Percentiles rank a stretch among this genome's conserved stretches.
phyloP scores from a whole-genome alignment of 92 coral and sea anemone species.

The Bergia puertoricense region DNA sequence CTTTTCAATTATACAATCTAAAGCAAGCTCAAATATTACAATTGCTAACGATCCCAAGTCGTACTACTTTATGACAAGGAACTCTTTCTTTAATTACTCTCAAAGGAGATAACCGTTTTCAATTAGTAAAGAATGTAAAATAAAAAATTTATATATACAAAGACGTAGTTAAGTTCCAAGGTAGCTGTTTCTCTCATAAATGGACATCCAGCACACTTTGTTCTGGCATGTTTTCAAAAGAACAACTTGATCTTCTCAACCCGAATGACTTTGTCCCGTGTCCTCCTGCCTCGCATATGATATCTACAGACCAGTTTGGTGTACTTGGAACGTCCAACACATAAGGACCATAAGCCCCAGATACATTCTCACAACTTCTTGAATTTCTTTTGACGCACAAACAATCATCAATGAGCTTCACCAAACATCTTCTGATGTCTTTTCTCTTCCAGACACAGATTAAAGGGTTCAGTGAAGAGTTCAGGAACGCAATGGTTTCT shows the following conservation, averaged over 20 bases:
- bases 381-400: constrained; percentile 2
- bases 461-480: constrained; percentile 76
- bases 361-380: constrained; percentile 19
- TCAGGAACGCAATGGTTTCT: constrained; percentile 75
- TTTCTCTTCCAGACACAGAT: constrained; percentile 75
- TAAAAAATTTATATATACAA: too few species aligned
- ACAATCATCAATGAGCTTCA: constrained; percentile 40
- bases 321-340: not conserved
- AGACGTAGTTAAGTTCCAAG: not conserved
- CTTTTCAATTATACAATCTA: too few species aligned
- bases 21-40: not conserved
- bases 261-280: constrained; percentile 24
- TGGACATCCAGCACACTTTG: constrained; percentile 11
- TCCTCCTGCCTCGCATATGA: constrained; percentile 28
- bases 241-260: not conserved
- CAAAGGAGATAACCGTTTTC: not conserved
- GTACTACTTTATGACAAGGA: not conserved
- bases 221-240: not conserved
- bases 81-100: too few species aligned
- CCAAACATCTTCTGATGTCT: constrained; percentile 60
- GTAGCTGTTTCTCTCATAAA: constrained; percentile 4
- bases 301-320: constrained; percentile 5
- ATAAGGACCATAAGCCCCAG: constrained; percentile 27
- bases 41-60: not conserved
- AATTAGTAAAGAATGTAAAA: not conserved